phyloP scores from a whole-genome alignment of 2,113 vertebrate genomes.

The Pitta sordida region DNA sequence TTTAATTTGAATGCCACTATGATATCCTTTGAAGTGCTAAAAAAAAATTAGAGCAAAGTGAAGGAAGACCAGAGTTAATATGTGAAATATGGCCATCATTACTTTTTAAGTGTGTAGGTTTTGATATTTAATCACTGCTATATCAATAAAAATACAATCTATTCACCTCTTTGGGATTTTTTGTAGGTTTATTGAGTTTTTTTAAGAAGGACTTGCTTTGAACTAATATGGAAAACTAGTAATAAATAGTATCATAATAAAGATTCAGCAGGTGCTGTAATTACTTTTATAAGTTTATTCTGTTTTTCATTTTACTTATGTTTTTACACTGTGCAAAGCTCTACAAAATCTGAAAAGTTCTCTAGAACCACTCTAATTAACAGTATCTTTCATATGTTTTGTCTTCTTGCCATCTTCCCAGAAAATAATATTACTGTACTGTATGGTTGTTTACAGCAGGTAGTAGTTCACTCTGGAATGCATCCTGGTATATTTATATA shows the following conservation, averaged over 20 bases:
- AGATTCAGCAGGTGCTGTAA: not conserved
- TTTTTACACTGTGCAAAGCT: not conserved
- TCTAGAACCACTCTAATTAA: not conserved
- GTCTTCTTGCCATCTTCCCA: not conserved
- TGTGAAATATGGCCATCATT: not conserved
- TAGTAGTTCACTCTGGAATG: not conserved
- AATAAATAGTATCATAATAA: not conserved
- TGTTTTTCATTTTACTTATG: not conserved
- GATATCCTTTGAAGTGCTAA: slow-evolving; percentile 9
- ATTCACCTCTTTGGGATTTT: rapidly evolving
- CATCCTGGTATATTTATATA: not conserved
- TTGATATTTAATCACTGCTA: not conserved
- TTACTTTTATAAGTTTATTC: not conserved
- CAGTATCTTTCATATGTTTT: not conserved
- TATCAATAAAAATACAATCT: not conserved
- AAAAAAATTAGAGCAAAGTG: not conserved
- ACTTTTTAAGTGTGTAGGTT: not conserved
- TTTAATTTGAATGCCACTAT: not conserved
- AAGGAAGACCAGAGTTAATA: not conserved
- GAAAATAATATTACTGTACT: not conserved
- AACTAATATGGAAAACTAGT: not conserved
- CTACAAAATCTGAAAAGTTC: not conserved
- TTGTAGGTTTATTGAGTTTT: not conserved
- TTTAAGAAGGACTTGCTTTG: not conserved
- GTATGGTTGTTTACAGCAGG: rapidly evolving